These are phyloP conservation scores for Oscheius sp. DNA, from an alignment of 1,140 invertebrate species.

Conservation along the genomic window DNA sequence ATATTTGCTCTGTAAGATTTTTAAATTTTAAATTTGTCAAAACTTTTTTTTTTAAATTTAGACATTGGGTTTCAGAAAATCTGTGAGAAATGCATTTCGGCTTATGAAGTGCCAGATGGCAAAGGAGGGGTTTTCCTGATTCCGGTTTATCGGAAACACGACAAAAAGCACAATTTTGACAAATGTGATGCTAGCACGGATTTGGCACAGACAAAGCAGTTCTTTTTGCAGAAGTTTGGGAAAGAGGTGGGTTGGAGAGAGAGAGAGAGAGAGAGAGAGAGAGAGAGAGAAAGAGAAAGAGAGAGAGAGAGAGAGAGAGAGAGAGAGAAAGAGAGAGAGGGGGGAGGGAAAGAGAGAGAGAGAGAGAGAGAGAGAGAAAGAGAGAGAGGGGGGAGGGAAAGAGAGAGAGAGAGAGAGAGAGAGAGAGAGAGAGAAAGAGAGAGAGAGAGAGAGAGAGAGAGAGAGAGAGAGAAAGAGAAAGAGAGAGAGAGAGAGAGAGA, in stretches of 20 bases:
- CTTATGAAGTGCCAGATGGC: background rate
- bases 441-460: too few species aligned
- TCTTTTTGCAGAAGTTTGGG: background rate
- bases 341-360: too few species aligned
- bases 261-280: background rate
- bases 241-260: background rate
- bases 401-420: too few species aligned
- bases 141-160: too few species aligned
- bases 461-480: background rate
- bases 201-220: background rate
- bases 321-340: background rate
- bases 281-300: background rate
- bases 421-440: too few species aligned
- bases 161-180: too few species aligned
- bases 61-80: too few species aligned
- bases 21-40: too few species aligned
- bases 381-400: too few species aligned
- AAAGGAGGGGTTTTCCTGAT: background rate
- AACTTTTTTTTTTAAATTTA: too few species aligned
- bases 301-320: background rate
- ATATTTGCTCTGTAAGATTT: too few species aligned
- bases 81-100: background rate
- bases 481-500: background rate
- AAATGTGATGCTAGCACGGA: background rate
- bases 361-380: too few species aligned